Evolutionary conservation across 1,140 invertebrate species (phyloP), one percentile per base, ranked within the genome.

Genomic region (Radopholus similis): DNA sequence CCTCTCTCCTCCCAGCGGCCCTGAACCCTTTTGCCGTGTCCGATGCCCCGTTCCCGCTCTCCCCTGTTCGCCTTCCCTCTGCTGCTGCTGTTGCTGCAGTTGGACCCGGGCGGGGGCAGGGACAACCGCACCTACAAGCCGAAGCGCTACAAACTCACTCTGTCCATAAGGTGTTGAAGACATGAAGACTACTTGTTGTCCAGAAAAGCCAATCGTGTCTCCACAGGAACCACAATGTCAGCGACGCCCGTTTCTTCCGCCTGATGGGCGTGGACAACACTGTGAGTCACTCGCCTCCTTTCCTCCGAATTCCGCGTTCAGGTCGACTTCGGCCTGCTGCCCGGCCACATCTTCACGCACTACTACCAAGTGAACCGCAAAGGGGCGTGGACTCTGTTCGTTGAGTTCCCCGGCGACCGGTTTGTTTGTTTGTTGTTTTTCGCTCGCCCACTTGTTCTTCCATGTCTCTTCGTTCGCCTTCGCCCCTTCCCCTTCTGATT

Each of bases 291-390:
- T 42, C 18, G 2, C 38, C n/a, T n/a, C n/a, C n/a, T n/a, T n/a
- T n/a, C n/a, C n/a, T n/a, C n/a, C n/a, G n/a, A n/a, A 23, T 23
- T 51, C 6, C 30, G 23, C 30, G 23, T 51, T 51, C 23, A 51
- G 47, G 47, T 28, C 30, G 78, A 80, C 47, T 80, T 80, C 66
- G 66, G 73, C 56, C 70, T 83, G 15, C 72, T 66, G 11, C 70
- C 81, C 18, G 77, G 78, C 15, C 66, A 80, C 35, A 83, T 66
- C 21, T 83, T 80, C 56, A 83, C 82, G 26, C 80, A 83, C 40
- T 74, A 68, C 35, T 80, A 83, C 64, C 70, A 82, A 72, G 80
- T 80, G 15, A 78, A 70, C 58, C 60, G 78, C 38, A 83, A 83
- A 57, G 78, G 78, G 1, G 79, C 70, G 42, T 80, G 78, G 78